Base-by-base conservation (phyloP, 1,140 invertebrate species). In the Drosophila suzukii region DNA sequence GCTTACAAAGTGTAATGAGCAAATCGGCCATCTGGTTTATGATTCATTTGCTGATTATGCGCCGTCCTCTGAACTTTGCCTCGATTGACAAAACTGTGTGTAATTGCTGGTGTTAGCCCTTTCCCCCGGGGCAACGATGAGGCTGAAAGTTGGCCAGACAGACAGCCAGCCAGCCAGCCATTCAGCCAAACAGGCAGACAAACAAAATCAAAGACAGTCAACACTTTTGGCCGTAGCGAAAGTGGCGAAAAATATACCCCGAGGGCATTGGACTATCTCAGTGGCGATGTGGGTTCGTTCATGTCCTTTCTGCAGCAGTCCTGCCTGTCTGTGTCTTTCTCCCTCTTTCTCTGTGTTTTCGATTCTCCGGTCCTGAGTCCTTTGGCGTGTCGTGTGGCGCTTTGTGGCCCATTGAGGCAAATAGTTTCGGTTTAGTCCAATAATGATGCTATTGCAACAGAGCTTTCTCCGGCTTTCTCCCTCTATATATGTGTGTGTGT, bases 171-270 rank as follows among this genome's bases (percentile, higher is more conserved):
- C 17, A 41, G n/a, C 13, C 13, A 34, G 34, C 34, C 51, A 39
- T 8, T 10, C 8, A 34, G 36, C 30, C 30, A 66, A 56, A 38
- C 50, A 65, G 20, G 66, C 78, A 78, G 83, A 78, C 83, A 88
- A 86, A 86, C 79, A 88, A 82, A 86, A 79, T 86, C 83, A 88
- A 82, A 86, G 83, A 82, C 84, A 86, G 82, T 82, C 82, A 86
- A 86, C 83, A 86, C 83, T 86, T 84, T 86, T 58, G 68, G 63
- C 62, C 62, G 43, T 62, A 50, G 49, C 75, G 62, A 88, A 88
- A 86, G 83, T 86, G 83, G 75, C 83, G 75, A 86, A 83, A 79
- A 86, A 88, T 83, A 88, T 53, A 73, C 63, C 83, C 83, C 60
- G 53, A 76, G 79, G 83, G 79, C 83, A 79, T 88, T 83, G 66